Base-by-base conservation (phyloP, 2,113 vertebrate species). In the Leptodactylus fuscus region DNA sequence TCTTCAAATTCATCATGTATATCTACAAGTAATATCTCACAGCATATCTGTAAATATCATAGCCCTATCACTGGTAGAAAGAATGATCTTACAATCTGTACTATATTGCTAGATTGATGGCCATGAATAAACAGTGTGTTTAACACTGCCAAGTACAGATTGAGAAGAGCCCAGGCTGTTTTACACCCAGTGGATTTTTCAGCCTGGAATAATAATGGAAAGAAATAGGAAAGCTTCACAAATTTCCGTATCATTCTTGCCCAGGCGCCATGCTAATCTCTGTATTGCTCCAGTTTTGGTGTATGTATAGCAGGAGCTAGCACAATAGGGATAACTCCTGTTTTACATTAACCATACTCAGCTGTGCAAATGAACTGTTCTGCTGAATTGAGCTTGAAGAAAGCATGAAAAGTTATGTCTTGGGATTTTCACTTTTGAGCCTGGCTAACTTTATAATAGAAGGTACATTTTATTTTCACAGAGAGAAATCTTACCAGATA, bases 381-480 rank as follows among this genome's bases (percentile, higher is more conserved):
- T 78, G 75, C 75, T 38, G 75, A 78, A 78, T 38, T 78, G 51
- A 78, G 49, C 29, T 78, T 29, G 75, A 78, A 78, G 51, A 6
- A 36, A 78, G 75, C 51, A 58, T 78, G 75, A 78, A 78, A 53
- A n/a, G 75, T 53, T 55, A 78, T 58, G 53, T 58, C 48, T 58
- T 78, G 75, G 75, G 75, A 78, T 78, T 78, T 78, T n/a, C 20
- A 78, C 75, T 22, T 74, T 55, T 78, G 75, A 78, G 55, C 75
- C 34, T 58, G 20, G 20, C 20, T 78, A 38, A 18, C 32, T 58
- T 58, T 78, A 11, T 55, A 11, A 77, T 77, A 55, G 75, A n/a
- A 78, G 49, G 29, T 22, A 15, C 10, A 8, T 34, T 55, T 38
- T 58, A 58, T 78, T 78, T 58, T 55, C 38, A 4, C 10, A 16